phyloP scores from a whole-genome alignment of 2,888 invertebrate genomes.

The Merodon equestris region DNA sequence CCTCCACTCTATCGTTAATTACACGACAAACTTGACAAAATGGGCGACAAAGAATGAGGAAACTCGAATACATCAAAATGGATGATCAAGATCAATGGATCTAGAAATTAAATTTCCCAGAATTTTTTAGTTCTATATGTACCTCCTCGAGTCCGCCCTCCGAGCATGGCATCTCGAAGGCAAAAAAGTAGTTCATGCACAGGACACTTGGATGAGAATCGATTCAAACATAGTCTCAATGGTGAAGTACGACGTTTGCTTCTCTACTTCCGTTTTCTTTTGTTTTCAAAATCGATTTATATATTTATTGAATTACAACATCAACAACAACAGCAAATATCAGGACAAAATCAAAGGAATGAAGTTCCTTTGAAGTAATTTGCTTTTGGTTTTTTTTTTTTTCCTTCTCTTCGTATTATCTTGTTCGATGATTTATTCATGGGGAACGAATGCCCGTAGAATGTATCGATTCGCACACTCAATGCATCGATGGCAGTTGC shows the following conservation, averaged over 20 bases:
- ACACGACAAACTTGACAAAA: too few species aligned
- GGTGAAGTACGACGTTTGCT: conserved; percentile 29
- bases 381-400: conserved; percentile 47
- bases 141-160: conserved; percentile 10
- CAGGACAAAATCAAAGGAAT: conserved; percentile 57
- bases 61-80: too few species aligned
- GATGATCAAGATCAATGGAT: too few species aligned
- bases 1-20: too few species aligned
- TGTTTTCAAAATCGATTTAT: conserved; percentile 29
- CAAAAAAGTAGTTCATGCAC: conserved; percentile 1
- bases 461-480: too few species aligned
- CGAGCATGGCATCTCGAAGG: too few species aligned
- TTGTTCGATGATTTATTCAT: too few species aligned
- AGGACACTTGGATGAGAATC: conserved; percentile 24
- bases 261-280: not conserved
- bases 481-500: too few species aligned
- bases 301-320: conserved; percentile 12
- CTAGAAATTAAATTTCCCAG: conserved; percentile 29
- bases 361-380: conserved; percentile 57
- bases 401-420: conserved; percentile 36
- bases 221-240: conserved; percentile 36
- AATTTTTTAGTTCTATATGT: conserved; percentile 56
- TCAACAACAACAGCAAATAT: conserved; percentile 25
- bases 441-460: too few species aligned
- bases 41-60: too few species aligned